A percentile compares a stretch with the other conserved stretches of the same genome.
phyloP scores from a whole-genome alignment of 2,888 invertebrate genomes.

The Hypolimnas misippus region DNA sequence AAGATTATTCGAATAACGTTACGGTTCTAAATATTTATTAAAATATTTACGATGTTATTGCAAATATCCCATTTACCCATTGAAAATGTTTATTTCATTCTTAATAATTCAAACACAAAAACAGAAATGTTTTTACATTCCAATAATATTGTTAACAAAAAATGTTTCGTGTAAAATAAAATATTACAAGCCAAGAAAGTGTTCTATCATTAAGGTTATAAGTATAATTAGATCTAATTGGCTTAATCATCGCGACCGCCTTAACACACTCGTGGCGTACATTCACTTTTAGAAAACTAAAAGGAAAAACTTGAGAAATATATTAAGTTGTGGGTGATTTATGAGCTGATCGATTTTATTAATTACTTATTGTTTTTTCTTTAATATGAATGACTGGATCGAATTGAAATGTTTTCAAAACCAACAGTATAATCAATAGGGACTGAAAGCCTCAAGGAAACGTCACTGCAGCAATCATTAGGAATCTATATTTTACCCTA shows the following conservation, averaged over 20 bases:
- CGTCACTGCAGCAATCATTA: conserved; percentile 57
- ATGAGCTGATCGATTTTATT: not conserved
- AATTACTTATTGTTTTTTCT: not conserved
- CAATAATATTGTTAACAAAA: not conserved
- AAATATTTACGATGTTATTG: not conserved
- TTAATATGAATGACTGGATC: not conserved
- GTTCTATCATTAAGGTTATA: conserved; percentile 44
- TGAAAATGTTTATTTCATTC: not conserved
- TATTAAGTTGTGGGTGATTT: not conserved
- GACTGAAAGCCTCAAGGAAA: conserved; percentile 47
- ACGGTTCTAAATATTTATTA: not conserved
- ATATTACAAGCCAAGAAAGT: conserved; percentile 36
- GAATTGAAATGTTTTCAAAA: not conserved
- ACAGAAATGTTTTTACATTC: not conserved
- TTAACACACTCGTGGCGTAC: conserved; percentile 32
- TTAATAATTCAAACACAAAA: not conserved
- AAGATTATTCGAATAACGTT: conserved; percentile 22
- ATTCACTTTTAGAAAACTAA: conserved; percentile 32
- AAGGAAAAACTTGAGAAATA: conserved; percentile 12
- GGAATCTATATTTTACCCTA: conserved; percentile 76
- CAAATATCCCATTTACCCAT: not conserved
- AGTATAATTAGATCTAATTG: conserved; percentile 49
- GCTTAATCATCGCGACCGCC: conserved; percentile 45
- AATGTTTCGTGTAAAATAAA: not conserved
- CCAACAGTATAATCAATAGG: conserved; percentile 24